Percentiles rank a stretch among this genome's conserved stretches.
phyloP scores from a whole-genome alignment of 1,140 invertebrate genomes.

The Archivesica marissinica region DNA sequence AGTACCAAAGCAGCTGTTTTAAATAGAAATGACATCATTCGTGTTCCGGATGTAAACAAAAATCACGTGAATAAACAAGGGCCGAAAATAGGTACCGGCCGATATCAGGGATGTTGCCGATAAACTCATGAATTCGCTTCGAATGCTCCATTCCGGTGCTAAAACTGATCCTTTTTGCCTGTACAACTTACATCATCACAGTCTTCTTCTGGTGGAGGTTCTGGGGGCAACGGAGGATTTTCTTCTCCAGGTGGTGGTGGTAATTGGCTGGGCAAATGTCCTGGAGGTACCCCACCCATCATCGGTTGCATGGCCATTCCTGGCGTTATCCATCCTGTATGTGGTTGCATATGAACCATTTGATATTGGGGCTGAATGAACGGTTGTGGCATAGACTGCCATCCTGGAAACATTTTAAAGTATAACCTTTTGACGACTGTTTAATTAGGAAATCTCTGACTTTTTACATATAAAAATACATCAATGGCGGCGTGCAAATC shows the following conservation, averaged over 20 bases:
- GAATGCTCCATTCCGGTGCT: too few relatives aligned
- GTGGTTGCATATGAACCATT: slow-evolving; percentile 44
- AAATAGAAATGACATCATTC: too few relatives aligned
- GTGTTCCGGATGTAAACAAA: too few relatives aligned
- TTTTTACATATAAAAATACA: neutral
- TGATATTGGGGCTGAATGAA: slow-evolving; percentile 52
- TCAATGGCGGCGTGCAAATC: neutral
- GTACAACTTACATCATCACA: slow-evolving; percentile 20
- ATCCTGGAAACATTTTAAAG: slow-evolving; percentile 47
- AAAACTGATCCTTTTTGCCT: too few relatives aligned
- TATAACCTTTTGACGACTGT: too few relatives aligned
- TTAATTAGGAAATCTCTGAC: neutral
- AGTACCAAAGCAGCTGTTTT: too few relatives aligned
- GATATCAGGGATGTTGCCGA: too few relatives aligned
- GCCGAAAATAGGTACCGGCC: too few relatives aligned
- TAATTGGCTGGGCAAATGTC: neutral
- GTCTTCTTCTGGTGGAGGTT: slow-evolving; percentile 68
- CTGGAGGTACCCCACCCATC: slow-evolving; percentile 48
- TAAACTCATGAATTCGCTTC: too few relatives aligned
- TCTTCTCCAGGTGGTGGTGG: slow-evolving; percentile 63
- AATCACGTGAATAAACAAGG: too few relatives aligned
- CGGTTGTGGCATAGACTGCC: slow-evolving; percentile 40
- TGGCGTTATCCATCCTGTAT: slow-evolving; percentile 13
- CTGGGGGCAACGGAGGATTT: slow-evolving; percentile 72
- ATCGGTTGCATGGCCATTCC: slow-evolving; percentile 43